Evolutionary conservation across 2,113 vertebrate species (phyloP).

Genomic region (Eclectus roratus): DNA sequence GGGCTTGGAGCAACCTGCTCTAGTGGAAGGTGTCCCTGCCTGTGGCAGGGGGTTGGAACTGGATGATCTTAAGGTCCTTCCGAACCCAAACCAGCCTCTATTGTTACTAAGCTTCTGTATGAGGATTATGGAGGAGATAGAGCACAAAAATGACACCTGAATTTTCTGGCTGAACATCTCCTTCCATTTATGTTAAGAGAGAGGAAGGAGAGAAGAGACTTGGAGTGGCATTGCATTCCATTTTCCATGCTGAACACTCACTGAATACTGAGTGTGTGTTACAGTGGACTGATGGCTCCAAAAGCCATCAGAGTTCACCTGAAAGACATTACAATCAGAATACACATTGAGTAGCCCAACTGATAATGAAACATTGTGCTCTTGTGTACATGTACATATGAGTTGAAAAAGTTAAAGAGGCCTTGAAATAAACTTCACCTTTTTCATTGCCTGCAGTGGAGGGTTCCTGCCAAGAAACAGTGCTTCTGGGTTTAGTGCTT

Average conservation of each 20-base stretch:
- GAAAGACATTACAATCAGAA: neutral
- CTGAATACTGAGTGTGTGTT: neutral
- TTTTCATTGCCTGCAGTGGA: neutral
- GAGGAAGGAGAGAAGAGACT: neutral
- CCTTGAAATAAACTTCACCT: neutral
- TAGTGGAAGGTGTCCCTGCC: neutral
- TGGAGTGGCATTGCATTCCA: neutral
- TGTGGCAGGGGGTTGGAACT: rapidly evolving
- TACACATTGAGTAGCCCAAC: neutral
- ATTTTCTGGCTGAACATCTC: neutral
- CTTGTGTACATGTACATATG: neutral
- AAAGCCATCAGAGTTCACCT: neutral
- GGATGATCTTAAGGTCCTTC: neutral
- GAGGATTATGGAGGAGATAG: neutral
- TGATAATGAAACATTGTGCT: neutral
- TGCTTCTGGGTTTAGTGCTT: neutral
- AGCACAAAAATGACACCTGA: neutral
- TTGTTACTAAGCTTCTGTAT: neutral
- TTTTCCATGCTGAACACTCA: neutral
- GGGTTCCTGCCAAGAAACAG: neutral
- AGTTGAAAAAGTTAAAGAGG: neutral
- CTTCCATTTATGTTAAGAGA: neutral
- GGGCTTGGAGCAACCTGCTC: neutral
- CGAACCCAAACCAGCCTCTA: neutral
- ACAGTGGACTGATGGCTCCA: neutral